Base-by-base conservation (phyloP, 2,113 vertebrate genomes). In the Euleptes europaea region DNA sequence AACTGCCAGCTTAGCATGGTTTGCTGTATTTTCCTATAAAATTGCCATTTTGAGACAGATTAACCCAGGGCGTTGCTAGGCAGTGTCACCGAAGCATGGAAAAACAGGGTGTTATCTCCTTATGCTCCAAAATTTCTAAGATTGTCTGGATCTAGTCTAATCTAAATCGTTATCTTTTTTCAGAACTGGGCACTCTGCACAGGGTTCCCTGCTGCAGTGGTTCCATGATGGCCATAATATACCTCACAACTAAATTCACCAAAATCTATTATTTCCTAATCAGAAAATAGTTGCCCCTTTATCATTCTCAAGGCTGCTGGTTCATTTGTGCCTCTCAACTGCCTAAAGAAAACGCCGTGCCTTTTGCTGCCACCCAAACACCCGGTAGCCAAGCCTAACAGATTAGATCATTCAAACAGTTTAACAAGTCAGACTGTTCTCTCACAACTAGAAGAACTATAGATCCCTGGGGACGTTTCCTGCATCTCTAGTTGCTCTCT, bases 361-460 rank as follows among this genome's bases (percentile, higher is more conserved):
- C 76, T 35, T 78, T 63, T 63, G 47, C 72, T 74, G 28, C 72
- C 42, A 74, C 26, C 31, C 19, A 7, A 57, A 63, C 38, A 77
- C 72, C 40, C 80, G 65, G 57, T 85, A 91, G 83, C 63, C 70
- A 78, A 90, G 86, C 51, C 89, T 54, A 60, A 90, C 83, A 5
- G 60, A 79, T 81, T 90, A 82, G 84, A 88, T 91, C 90, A 90
- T 94, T 86, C 90, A 89, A 69, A 57, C 67, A 86, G 88, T 42
- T 94, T 92, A 90, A 86, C 90, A 93, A 94, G 92, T 92, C 93
- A 92, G 91, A 86, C 78, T 84, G 1, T 88, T 94, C 90, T 92
- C 90, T 88, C 89, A 84, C 76, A 92, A 95, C 94, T 88, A 94
- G 47, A 92, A 95, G 94, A 95, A 83, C 87, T 88, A 93, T 28